Percentiles rank a stretch among this genome's conserved stretches.
These are phyloP conservation scores for Helicoverpa armigera DNA, from an alignment of 1,140 invertebrate species.

Conservation along the genomic window DNA sequence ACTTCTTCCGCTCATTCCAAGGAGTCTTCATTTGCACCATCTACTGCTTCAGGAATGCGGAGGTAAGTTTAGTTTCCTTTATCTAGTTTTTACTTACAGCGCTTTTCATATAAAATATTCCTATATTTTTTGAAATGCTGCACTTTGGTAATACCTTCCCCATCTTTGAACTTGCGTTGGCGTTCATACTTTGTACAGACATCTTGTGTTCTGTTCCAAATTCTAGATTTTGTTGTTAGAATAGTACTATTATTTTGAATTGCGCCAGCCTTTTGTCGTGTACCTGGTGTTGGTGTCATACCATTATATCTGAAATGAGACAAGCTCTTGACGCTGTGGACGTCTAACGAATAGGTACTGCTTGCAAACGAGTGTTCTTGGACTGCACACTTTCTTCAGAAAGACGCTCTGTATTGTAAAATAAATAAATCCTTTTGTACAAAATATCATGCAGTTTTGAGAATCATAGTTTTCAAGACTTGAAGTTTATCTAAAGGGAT, in stretches of 20 bases:
- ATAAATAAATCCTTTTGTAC: too few species aligned
- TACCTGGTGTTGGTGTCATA: background rate
- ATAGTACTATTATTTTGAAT: background rate
- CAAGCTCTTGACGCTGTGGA: background rate
- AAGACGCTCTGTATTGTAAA: background rate
- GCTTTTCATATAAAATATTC: background rate
- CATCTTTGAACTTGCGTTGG: too few species aligned
- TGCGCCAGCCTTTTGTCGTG: background rate
- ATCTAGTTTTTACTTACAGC: too few species aligned
- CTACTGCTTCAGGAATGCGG: conserved; percentile 96
- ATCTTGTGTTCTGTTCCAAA: too few species aligned
- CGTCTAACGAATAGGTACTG: background rate
- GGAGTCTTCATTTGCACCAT: conserved; percentile 94
- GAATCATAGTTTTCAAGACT: too few species aligned
- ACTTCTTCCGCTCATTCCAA: conserved; percentile 94
- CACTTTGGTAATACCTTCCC: too few species aligned
- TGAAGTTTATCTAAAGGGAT: too few species aligned
- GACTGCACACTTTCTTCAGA: background rate
- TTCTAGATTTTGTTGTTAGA: background rate
- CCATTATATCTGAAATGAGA: background rate
- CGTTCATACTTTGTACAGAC: too few species aligned
- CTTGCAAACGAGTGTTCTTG: background rate
- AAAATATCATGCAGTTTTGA: too few species aligned
- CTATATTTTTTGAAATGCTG: background rate
- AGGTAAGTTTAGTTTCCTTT: conserved; percentile 87